Conservation (phyloP, 2,888 invertebrate species). For the Ischnura elegans region DNA sequence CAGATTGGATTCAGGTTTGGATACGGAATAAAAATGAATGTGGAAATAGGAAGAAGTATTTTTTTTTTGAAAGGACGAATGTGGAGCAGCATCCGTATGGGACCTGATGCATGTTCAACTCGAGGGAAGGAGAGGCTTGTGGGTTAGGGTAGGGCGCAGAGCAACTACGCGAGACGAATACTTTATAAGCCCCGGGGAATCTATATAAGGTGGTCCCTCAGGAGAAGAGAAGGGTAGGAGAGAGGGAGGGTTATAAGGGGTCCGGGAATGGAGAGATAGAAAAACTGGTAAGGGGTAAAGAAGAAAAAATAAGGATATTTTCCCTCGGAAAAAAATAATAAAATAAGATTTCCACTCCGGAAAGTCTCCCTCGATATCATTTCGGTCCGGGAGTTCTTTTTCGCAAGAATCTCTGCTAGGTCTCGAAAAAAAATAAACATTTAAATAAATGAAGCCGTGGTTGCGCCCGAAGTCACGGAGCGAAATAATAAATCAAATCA, state of each 20-base stretch:
- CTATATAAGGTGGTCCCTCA: background rate
- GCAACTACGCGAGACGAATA: conserved; percentile 15
- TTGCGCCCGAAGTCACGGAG: background rate
- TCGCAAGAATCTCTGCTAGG: background rate
- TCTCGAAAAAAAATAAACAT: background rate
- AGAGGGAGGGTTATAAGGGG: background rate
- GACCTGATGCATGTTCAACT: conserved; percentile 9
- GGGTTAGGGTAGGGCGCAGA: background rate
- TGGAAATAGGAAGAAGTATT: background rate
- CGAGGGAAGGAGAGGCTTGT: background rate
- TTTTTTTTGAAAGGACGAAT: background rate
- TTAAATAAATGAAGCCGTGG: background rate
- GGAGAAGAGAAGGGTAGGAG: background rate
- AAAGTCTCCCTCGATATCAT: background rate
- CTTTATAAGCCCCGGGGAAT: conserved; percentile 25
- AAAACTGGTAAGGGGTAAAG: background rate
- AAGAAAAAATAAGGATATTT: background rate
- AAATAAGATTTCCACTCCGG: background rate
- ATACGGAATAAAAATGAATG: conserved; percentile 50
- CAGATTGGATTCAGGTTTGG: conserved; percentile 50
- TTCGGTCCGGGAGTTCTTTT: background rate
- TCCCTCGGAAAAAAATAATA: background rate
- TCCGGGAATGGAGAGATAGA: background rate
- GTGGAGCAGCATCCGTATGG: background rate
- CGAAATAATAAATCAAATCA: conserved; percentile 20